Conservation (phyloP, 2,113 vertebrate species). For the Amblyornis subalaris region DNA sequence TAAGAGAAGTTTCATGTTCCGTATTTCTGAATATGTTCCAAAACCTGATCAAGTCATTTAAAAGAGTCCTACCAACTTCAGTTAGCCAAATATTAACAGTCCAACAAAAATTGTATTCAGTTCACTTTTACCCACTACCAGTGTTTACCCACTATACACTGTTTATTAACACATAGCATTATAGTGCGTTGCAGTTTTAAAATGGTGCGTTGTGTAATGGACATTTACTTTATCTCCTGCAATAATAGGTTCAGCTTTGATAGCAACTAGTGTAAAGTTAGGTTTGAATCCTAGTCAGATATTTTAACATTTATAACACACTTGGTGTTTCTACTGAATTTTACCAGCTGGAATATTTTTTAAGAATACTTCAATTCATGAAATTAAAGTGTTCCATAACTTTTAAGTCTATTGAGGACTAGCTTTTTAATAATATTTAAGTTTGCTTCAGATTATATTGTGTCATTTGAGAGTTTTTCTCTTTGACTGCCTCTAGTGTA, state of each 20-base stretch:
- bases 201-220: background rate
- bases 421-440: constrained; percentile 1
- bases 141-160: background rate
- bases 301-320: background rate
- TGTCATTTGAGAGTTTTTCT: background rate
- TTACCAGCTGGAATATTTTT: background rate
- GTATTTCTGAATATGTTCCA: background rate
- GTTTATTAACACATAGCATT: background rate
- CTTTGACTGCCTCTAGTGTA: background rate
- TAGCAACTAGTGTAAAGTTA: background rate
- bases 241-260: background rate
- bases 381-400: background rate
- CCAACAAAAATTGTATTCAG: background rate
- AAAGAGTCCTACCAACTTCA: background rate
- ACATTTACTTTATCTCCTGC: background rate
- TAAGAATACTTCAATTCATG: background rate
- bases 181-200: background rate
- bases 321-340: background rate
- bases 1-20: background rate
- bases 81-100: background rate
- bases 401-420: background rate
- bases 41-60: background rate
- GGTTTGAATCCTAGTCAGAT: background rate
- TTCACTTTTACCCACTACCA: background rate
- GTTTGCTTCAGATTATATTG: background rate